Percentiles rank a stretch among this genome's conserved stretches.
Conservation (phyloP, 2,797 vertebrate genomes). For the Danio tinwini region DNA sequence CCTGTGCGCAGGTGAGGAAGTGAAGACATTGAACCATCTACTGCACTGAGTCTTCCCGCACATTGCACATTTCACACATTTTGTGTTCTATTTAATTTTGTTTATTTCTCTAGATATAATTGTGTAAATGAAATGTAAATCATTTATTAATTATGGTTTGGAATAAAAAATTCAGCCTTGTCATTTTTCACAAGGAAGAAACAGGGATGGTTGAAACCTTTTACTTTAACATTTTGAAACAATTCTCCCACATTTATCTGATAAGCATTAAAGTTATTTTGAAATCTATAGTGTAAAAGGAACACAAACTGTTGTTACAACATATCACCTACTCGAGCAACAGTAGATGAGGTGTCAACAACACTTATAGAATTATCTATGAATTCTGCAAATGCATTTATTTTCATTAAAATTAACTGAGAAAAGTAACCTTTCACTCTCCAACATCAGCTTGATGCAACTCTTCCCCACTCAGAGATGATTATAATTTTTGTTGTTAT, state of each 20-base stretch:
- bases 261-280: neutral
- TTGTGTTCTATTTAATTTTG: slow-evolving; percentile 47
- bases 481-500: neutral
- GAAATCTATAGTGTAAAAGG: neutral
- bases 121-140: neutral
- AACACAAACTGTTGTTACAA: neutral
- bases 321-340: neutral
- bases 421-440: neutral
- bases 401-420: neutral
- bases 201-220: neutral
- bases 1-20: neutral
- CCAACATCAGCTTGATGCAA: neutral
- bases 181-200: neutral
- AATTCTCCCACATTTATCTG: neutral
- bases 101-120: neutral
- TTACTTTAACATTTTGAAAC: neutral
- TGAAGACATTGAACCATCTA: neutral
- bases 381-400: neutral
- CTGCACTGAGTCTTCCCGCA: neutral
- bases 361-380: neutral
- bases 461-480: neutral
- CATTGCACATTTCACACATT: neutral
- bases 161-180: neutral
- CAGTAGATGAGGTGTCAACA: neutral
- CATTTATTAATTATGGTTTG: neutral